These are phyloP conservation scores for Mus pahari DNA, from an alignment of 2,113 vertebrate species.

Conservation along the genomic window DNA sequence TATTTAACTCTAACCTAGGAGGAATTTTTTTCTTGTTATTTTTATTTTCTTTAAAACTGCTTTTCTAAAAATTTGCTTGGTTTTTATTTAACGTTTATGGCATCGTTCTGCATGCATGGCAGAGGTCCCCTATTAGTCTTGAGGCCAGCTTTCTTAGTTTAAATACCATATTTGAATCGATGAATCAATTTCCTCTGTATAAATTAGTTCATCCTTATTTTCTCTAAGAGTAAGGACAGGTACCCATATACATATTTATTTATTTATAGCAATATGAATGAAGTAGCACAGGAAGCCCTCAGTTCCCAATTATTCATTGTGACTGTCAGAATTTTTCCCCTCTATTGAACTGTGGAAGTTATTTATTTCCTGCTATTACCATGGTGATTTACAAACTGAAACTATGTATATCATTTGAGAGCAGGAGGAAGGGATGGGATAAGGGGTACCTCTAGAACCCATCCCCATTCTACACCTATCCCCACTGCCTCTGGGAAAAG, in stretches of 20 bases:
- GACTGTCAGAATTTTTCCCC: constrained; percentile 44
- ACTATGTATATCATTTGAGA: constrained; percentile 27
- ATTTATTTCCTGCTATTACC: constrained; percentile 66
- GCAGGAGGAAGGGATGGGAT: neutral
- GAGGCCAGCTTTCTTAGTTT: constrained; percentile 24
- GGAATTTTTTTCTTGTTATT: neutral
- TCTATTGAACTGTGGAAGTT: constrained; percentile 61
- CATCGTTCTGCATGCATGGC: neutral
- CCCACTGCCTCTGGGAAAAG: neutral
- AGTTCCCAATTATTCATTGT: constrained; percentile 66
- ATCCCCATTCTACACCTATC: neutral
- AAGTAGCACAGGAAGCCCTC: neutral
- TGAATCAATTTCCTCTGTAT: neutral
- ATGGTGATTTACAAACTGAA: constrained; percentile 71
- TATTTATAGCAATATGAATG: constrained; percentile 56
- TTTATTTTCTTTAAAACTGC: neutral
- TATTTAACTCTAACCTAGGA: constrained; percentile 70
- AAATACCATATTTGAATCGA: constrained; percentile 55
- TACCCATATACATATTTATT: constrained; percentile 34
- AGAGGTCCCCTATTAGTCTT: neutral
- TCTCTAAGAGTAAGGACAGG: constrained; percentile 22
- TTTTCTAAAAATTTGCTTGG: constrained; percentile 18
- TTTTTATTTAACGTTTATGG: neutral
- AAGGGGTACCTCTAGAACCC: neutral
- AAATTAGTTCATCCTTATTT: constrained; percentile 1